phyloP scores from a whole-genome alignment of 2,797 vertebrate species.

The Falco naumanni region DNA sequence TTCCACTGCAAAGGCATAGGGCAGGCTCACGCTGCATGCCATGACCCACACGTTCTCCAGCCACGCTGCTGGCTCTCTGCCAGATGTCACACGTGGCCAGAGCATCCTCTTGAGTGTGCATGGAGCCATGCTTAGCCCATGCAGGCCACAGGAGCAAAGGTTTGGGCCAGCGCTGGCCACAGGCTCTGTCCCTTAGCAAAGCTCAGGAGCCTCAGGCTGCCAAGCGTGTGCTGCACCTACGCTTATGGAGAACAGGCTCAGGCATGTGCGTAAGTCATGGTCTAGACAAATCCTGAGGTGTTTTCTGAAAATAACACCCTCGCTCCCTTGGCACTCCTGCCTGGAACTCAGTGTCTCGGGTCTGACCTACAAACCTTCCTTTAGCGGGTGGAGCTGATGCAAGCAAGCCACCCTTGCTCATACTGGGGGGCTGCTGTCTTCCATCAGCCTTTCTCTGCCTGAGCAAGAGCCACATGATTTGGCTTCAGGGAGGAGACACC shows the following conservation, averaged over 20 bases:
- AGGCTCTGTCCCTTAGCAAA: neutral
- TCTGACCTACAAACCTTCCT: neutral
- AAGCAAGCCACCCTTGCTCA: neutral
- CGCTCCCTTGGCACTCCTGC: neutral
- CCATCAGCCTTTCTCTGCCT: neutral
- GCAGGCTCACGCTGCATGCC: fast-evolving
- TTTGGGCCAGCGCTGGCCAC: neutral
- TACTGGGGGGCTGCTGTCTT: neutral
- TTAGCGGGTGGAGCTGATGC: neutral
- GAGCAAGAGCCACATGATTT: neutral
- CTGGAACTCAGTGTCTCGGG: neutral
- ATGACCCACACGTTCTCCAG: fast-evolving
- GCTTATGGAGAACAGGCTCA: neutral
- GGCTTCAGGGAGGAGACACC: neutral
- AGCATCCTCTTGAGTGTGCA: neutral
- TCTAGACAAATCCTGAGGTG: constrained; percentile 42
- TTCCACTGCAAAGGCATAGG: neutral
- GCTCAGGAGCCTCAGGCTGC: neutral
- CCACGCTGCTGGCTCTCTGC: neutral
- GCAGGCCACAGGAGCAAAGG: neutral
- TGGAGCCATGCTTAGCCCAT: fast-evolving
- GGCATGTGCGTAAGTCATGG: neutral
- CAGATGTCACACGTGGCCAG: neutral
- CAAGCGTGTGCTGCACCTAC: neutral
- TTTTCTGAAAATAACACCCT: constrained; percentile 20